A percentile compares a stretch with the other conserved stretches of the same genome.
These are phyloP conservation scores for Rhincodon typus DNA, from an alignment of 2,797 vertebrate species.

Conservation along the genomic window DNA sequence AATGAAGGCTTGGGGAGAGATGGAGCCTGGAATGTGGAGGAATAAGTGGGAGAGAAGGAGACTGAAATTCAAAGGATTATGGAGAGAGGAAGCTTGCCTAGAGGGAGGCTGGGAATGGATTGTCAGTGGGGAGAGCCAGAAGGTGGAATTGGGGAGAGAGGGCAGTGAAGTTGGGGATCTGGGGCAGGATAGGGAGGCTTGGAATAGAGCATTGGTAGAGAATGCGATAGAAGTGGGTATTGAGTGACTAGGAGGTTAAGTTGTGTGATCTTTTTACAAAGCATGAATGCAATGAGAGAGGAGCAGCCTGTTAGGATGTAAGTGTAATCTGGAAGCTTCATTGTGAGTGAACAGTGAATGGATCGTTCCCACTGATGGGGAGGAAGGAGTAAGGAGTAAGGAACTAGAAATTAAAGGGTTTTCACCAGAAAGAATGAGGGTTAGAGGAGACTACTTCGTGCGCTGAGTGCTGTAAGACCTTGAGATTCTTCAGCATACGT, in stretches of 20 bases:
- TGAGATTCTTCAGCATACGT: background rate
- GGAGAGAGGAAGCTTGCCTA: too few species aligned
- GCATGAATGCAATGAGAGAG: too few species aligned
- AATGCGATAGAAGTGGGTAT: background rate
- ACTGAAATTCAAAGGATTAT: too few species aligned
- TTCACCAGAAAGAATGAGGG: background rate
- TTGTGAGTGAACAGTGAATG: background rate
- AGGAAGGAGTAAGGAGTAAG: too few species aligned
- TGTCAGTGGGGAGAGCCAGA: too few species aligned
- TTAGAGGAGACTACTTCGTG: background rate
- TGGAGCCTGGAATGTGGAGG: background rate
- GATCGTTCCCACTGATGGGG: background rate
- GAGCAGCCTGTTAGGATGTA: too few species aligned
- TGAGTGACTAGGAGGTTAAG: background rate
- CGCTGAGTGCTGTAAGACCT: background rate
- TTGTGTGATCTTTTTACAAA: background rate
- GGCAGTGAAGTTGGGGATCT: background rate
- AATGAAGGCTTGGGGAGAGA: background rate
- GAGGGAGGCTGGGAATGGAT: too few species aligned
- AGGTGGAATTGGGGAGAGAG: too few species aligned
- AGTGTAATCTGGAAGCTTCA: too few species aligned
- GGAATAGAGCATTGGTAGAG: background rate
- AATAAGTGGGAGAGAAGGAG: too few species aligned
- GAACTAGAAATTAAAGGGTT: background rate
- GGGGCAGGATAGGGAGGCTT: background rate